Conservation (phyloP, 2,113 vertebrate genomes). For the Scalopus aquaticus region DNA sequence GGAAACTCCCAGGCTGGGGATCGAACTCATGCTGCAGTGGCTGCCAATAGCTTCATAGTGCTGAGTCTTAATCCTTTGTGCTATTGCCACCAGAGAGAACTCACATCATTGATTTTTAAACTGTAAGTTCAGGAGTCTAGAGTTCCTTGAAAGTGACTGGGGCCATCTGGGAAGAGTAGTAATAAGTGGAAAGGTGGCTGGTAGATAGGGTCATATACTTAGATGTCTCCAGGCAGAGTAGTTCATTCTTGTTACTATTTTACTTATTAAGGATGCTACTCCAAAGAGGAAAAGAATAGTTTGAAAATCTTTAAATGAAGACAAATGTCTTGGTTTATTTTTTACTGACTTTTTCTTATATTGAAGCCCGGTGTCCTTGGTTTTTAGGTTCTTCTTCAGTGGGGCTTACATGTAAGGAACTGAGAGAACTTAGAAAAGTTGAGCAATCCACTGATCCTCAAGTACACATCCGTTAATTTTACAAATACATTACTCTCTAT, state of each 20-base stretch:
- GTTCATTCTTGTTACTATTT: neutral
- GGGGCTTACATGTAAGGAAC: neutral
- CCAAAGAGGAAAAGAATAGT: neutral
- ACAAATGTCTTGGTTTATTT: neutral
- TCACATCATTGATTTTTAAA: neutral
- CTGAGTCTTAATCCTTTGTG: too few species aligned
- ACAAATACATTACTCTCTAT: neutral
- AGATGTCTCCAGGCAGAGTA: neutral
- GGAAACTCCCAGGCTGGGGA: too few species aligned
- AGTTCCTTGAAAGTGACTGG: neutral
- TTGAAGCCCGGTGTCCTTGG: neutral
- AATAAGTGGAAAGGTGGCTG: neutral
- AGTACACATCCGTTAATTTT: neutral
- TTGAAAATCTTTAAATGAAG: constrained; percentile 42
- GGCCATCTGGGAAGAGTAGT: neutral
- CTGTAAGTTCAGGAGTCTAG: neutral
- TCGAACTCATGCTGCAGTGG: too few species aligned
- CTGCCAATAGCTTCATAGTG: too few species aligned
- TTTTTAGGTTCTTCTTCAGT: neutral
- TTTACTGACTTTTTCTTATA: neutral
- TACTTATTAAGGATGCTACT: constrained; percentile 14
- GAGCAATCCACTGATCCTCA: neutral
- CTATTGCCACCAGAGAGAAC: too few species aligned
- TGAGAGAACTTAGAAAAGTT: neutral
- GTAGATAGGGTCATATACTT: neutral